Percentiles rank a stretch among this genome's conserved stretches.
Evolutionary conservation across 2,888 invertebrate genomes (phyloP).

Genomic region (Mesorhabditis spiculigera): DNA sequence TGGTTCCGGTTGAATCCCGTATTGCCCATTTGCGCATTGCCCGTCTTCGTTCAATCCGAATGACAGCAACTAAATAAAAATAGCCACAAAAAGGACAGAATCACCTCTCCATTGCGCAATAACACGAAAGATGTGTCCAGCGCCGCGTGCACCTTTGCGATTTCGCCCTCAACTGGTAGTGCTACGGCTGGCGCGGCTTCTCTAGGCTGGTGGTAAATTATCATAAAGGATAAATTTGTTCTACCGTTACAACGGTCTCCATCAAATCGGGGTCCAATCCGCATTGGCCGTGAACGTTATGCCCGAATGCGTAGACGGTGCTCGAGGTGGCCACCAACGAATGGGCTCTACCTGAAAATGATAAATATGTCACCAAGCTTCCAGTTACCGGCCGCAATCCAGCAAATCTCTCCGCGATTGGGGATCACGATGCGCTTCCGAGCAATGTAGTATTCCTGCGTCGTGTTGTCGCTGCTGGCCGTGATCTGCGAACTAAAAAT

Average conservation of each 20-base stretch:
- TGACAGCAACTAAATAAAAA: constrained; percentile 28
- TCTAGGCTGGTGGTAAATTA: constrained; percentile 12
- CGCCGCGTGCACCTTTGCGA: constrained; percentile 39
- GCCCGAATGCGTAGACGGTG: constrained; percentile 48
- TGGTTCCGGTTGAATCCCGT: constrained; percentile 44
- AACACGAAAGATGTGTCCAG: constrained; percentile 52
- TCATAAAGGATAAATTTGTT: constrained; percentile 10
- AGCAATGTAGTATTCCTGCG: constrained; percentile 38
- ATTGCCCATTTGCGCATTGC: constrained; percentile 45
- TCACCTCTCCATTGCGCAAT: constrained; percentile 34
- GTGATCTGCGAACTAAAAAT: constrained; percentile 36
- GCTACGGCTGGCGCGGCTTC: constrained; percentile 9
- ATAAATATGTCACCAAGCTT: neutral
- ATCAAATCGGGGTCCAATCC: constrained; percentile 26
- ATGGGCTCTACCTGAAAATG: constrained; percentile 42
- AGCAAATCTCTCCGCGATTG: constrained; percentile 5
- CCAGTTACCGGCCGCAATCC: neutral
- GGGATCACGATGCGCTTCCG: constrained; percentile 30
- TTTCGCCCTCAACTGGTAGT: constrained; percentile 18
- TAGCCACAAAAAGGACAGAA: neutral
- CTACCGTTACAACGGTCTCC: constrained; percentile 9
- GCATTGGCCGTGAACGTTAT: constrained; percentile 54
- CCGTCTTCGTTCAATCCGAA: constrained; percentile 56
- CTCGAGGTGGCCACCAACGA: constrained; percentile 40
- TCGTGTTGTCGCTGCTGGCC: neutral